These are phyloP conservation scores for Cladorhizidae sp. DNA, from an alignment of 37 sponge, comb jelly and placozoan genomes.

Conservation along the genomic window DNA sequence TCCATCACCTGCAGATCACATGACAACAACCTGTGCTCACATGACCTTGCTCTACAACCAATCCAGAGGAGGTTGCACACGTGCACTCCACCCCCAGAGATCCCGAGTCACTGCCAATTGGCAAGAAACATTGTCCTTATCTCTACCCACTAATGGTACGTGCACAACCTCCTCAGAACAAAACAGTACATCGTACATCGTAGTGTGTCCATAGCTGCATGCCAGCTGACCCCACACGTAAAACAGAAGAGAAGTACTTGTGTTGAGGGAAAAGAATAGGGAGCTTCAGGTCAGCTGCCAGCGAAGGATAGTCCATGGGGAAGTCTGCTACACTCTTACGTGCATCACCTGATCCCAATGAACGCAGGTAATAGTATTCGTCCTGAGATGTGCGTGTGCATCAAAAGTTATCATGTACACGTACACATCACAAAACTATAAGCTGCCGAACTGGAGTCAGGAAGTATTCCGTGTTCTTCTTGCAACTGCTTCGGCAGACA, in stretches of 20 bases:
- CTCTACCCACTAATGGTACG: too few species aligned
- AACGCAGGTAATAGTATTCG: slow-evolving; percentile 84
- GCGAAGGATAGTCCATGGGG: slow-evolving; percentile 72
- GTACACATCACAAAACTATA: not conserved
- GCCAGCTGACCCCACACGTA: slow-evolving; percentile 82
- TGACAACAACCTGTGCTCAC: not conserved
- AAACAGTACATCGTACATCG: too few species aligned
- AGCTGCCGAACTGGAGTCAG: slow-evolving; percentile 41
- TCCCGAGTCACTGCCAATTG: too few species aligned
- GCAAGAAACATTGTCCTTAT: too few species aligned
- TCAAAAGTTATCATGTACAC: not conserved
- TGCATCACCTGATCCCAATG: slow-evolving; percentile 51
- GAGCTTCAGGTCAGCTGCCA: slow-evolving; percentile 68
- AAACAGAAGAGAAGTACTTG: slow-evolving; percentile 82
- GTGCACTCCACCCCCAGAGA: not conserved
- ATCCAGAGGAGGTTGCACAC: not conserved
- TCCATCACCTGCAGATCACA: slow-evolving; percentile 84
- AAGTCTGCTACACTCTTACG: slow-evolving; percentile 84
- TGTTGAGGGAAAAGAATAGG: slow-evolving; percentile 65
- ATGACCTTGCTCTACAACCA: not conserved
- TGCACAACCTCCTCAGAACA: too few species aligned
- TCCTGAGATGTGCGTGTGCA: slow-evolving; percentile 31
- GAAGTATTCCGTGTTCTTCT: slow-evolving; percentile 54
- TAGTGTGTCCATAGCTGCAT: slow-evolving; percentile 94
- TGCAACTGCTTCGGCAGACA: slow-evolving; percentile 49